Evolutionary conservation across 2,888 invertebrate genomes (phyloP).

Genomic region (Sminthurinus aureus): DNA sequence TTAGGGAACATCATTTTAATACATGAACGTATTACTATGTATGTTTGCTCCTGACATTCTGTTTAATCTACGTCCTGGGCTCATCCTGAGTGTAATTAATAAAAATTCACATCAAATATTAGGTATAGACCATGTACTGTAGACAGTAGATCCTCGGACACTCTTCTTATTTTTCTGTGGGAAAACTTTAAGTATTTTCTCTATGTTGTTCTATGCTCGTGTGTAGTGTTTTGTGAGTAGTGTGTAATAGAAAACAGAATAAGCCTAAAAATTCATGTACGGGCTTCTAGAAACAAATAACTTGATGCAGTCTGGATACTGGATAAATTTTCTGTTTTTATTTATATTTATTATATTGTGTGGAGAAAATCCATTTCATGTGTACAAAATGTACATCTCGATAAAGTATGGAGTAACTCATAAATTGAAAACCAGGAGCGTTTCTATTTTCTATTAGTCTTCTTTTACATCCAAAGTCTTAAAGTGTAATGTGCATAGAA

Average conservation of each 20-base stretch:
- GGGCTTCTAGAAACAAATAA: neutral
- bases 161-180: neutral
- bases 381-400: no score
- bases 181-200: constrained; percentile 8
- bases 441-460: neutral
- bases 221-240: no score
- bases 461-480: neutral
- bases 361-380: neutral
- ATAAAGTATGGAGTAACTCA: neutral
- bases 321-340: no score
- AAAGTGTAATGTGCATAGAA: neutral
- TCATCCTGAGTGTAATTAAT: constrained; percentile 4
- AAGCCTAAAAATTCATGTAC: no score
- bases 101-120: neutral
- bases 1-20: no score
- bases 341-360: neutral
- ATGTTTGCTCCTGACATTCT: neutral
- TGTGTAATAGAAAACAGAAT: no score
- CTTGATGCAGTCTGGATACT: neutral
- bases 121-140: neutral
- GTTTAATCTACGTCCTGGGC: neutral
- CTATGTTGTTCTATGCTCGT: neutral
- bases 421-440: constrained; percentile 20
- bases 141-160: neutral
- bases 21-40: neutral